Conservation (phyloP, 2,888 invertebrate genomes). For the Eupithecia vulgata region DNA sequence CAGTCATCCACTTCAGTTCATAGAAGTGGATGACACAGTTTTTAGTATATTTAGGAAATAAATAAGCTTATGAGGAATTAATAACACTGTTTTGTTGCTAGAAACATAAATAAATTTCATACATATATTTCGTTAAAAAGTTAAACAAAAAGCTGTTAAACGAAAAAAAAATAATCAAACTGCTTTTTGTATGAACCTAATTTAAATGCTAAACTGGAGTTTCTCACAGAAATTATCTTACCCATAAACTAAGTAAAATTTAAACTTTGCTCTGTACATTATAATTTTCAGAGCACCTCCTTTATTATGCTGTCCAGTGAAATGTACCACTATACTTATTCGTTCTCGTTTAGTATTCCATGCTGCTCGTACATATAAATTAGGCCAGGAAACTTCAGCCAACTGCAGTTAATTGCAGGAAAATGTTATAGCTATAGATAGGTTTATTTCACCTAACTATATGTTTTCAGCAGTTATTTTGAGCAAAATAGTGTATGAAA, state of each 20-base stretch:
- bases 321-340: neutral
- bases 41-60: neutral
- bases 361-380: constrained; percentile 21
- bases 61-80: neutral
- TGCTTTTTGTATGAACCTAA: neutral
- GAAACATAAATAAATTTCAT: neutral
- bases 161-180: neutral
- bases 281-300: neutral
- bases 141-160: no score
- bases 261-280: neutral
- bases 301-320: neutral
- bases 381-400: constrained; percentile 21
- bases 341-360: constrained; percentile 22
- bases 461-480: no score
- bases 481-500: no score
- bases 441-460: neutral
- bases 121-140: neutral
- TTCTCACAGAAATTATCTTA: neutral
- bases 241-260: neutral
- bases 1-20: neutral
- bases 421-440: neutral
- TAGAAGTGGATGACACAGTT: neutral
- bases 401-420: neutral
- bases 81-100: neutral
- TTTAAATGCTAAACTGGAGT: neutral